A percentile compares a stretch with the other conserved stretches of the same genome.
Conservation (phyloP, 2,797 vertebrate genomes). For the Alca torda region DNA sequence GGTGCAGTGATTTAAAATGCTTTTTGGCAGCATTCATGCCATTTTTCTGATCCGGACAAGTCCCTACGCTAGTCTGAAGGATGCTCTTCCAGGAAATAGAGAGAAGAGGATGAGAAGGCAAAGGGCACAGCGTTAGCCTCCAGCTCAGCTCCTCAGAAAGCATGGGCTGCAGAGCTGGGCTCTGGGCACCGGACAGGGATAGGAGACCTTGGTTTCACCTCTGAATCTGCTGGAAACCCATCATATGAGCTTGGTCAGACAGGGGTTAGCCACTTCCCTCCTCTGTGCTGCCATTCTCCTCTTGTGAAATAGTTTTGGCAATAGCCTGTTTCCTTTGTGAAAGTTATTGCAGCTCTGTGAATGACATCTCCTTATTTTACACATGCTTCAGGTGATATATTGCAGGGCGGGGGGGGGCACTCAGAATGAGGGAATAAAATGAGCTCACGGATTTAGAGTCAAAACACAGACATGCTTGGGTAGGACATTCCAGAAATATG, state of each 20-base stretch:
- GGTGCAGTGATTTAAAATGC: background rate
- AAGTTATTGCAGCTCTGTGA: background rate
- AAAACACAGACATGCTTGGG: background rate
- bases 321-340: background rate
- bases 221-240: background rate
- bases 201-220: background rate
- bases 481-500: background rate
- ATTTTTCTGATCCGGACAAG: background rate
- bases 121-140: background rate
- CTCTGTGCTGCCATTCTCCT: background rate
- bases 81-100: background rate
- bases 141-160: background rate
- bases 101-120: background rate
- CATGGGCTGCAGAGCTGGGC: background rate
- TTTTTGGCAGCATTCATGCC: background rate
- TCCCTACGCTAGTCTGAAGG: background rate
- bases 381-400: background rate
- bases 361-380: background rate
- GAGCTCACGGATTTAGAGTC: background rate
- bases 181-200: background rate
- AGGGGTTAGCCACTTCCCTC: background rate
- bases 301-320: background rate
- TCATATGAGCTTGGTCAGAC: background rate
- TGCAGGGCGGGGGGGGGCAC: rapidly evolving
- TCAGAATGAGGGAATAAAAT: background rate